These are phyloP conservation scores for Corydoras maculifer DNA, from an alignment of 2,113 vertebrate species.

Conservation along the genomic window DNA sequence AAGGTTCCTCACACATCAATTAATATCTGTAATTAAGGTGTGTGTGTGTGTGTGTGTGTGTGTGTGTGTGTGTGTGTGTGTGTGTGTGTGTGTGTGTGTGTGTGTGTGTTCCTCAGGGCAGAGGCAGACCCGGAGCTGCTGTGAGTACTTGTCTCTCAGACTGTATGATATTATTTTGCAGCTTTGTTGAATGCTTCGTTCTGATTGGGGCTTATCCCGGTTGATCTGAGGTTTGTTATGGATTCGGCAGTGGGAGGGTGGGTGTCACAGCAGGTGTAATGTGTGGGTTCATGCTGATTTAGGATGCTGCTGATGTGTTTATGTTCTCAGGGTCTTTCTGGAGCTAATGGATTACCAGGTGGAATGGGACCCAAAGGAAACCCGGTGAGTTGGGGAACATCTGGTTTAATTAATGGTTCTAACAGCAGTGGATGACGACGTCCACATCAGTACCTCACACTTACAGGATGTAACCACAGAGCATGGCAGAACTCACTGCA, in stretches of 20 bases:
- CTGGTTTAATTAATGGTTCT: neutral
- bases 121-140: slow-evolving; percentile 85
- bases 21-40: neutral
- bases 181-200: no score
- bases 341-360: slow-evolving; percentile 83
- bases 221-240: no score
- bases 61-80: neutral
- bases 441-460: neutral
- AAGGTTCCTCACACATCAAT: no score
- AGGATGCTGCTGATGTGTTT: neutral
- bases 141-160: slow-evolving; percentile 70
- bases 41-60: slow-evolving; percentile 50
- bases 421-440: neutral
- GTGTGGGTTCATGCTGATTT: no score
- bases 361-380: slow-evolving; percentile 80
- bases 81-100: slow-evolving; percentile 12
- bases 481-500: no score
- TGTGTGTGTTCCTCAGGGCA: slow-evolving; percentile 74
- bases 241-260: no score
- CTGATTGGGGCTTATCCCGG: no score
- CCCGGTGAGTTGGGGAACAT: slow-evolving; percentile 66
- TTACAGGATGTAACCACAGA: no score
- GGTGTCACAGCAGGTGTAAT: no score
- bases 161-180: neutral
- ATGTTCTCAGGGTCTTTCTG: slow-evolving; percentile 75